Percentiles rank a stretch among this genome's conserved stretches.
Evolutionary conservation across 2,113 vertebrate species (phyloP).

Genomic region (Colossoma macropomum): DNA sequence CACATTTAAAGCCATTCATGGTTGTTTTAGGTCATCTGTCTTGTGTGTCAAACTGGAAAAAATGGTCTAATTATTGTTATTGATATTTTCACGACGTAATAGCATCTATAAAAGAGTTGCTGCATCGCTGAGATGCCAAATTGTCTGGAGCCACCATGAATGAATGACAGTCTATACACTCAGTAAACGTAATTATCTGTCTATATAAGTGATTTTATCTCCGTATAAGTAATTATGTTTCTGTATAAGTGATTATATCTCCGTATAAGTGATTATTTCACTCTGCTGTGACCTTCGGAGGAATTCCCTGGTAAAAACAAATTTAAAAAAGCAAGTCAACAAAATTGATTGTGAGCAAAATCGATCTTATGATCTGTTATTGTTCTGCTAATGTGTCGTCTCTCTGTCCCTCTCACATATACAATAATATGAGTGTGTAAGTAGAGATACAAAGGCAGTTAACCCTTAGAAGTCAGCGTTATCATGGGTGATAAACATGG

Average conservation of each 20-base stretch:
- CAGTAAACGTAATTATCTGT: background rate
- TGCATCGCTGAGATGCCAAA: background rate
- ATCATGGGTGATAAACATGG: too few species aligned
- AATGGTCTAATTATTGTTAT: background rate
- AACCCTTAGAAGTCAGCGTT: too few species aligned
- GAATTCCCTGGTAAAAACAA: constrained; percentile 20
- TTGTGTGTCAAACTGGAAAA: constrained; percentile 16
- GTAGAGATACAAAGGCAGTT: too few species aligned
- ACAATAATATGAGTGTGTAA: background rate
- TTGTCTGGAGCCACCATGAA: constrained; percentile 19
- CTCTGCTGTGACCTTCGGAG: background rate
- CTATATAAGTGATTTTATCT: background rate
- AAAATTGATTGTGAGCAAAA: constrained; percentile 28
- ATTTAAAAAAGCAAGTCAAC: background rate
- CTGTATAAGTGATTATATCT: too few species aligned
- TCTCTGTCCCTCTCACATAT: background rate
- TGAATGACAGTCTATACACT: constrained; percentile 5
- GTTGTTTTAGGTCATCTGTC: too few species aligned
- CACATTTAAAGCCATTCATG: too few species aligned
- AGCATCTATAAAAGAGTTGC: background rate
- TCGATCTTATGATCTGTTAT: constrained; percentile 22
- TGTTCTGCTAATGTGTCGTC: constrained; percentile 25
- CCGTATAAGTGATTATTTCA: background rate
- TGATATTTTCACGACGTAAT: background rate
- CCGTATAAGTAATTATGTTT: too few species aligned